Base-by-base conservation (phyloP, 2,888 invertebrate species). In the Electrophaes corylata region DNA sequence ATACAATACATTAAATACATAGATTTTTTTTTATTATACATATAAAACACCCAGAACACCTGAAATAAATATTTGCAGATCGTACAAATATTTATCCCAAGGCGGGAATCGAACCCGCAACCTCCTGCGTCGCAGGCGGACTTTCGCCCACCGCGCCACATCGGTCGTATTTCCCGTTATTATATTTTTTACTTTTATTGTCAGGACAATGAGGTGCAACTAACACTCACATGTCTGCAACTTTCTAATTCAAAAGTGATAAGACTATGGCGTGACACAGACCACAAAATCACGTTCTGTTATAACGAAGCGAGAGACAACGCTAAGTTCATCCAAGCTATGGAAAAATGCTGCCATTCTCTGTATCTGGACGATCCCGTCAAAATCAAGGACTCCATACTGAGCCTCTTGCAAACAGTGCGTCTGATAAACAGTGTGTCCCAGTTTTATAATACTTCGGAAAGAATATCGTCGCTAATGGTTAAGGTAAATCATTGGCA, bases 241-340 rank as follows among this genome's bases (percentile, higher is more conserved):
- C 86, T 96, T 18, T 94, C 96, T 0, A 94, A 95, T 56, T 96
- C 97, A 0, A 96, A 96, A 76, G 89, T 96, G n/a, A 92, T 97
- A 58, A 95, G 95, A 62, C 91, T 94, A 3, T 98, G 98, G 98
- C 94, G 94, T 14, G 96, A 96, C 43, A 95, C 96, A 0, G 98
- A 98, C 78, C 95, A 96, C 58, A 97, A 97, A 79, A 97, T 98
- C 23, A 98, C 97, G 0, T 97, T 97, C 79, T 98, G 98, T 76
- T 98, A 97, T 81, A 98, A 98, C 76, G 98, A 99, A 81, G 98
- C 98, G 0, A 96, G 97, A 69, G 98, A 98, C 81, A 99, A 98
- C 78, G 98, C 98, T 0, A 98, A 98, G 79, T 98, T 97, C 73
- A 97, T 98, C 57, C 90, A 91, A 64, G 96, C 98, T 0, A 94